These are phyloP conservation scores for Musca domestica DNA, from an alignment of 1,140 invertebrate genomes.

Conservation along the genomic window DNA sequence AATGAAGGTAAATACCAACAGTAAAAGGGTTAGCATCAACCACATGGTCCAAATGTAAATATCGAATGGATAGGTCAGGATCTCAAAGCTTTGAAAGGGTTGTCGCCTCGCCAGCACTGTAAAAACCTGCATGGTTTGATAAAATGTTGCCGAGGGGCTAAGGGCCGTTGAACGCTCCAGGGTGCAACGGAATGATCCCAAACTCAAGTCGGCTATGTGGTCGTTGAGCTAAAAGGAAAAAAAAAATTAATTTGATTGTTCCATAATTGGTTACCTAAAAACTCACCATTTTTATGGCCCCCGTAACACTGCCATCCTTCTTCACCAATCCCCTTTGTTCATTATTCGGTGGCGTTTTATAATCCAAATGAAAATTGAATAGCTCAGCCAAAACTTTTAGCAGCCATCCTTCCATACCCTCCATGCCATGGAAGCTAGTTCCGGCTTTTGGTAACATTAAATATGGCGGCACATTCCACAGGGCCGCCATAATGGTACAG, in stretches of 20 bases:
- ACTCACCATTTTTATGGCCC: constrained; percentile 32
- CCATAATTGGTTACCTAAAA: background rate
- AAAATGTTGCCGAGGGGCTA: constrained; percentile 6
- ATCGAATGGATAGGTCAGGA: constrained; percentile 21
- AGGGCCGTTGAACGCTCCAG: background rate
- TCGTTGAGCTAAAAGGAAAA: constrained; percentile 11
- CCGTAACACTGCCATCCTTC: constrained; percentile 32
- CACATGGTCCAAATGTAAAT: constrained; percentile 10
- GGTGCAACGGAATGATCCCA: constrained; percentile 19
- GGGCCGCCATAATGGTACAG: constrained; percentile 33
- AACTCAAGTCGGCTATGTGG: constrained; percentile 8
- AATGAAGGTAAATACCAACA: background rate
- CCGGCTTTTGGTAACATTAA: constrained; percentile 16
- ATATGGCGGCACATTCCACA: constrained; percentile 39
- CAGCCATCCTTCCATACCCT: constrained; percentile 38
- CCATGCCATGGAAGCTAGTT: background rate
- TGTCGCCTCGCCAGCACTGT: background rate
- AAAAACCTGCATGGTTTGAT: constrained; percentile 11
- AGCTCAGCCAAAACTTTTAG: constrained; percentile 29
- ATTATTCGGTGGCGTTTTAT: constrained; percentile 19
- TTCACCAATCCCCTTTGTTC: constrained; percentile 12
- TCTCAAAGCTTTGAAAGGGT: constrained; percentile 8
- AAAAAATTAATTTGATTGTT: constrained; percentile 3
- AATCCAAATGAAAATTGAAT: constrained; percentile 9
- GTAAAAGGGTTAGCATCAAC: background rate